These are phyloP conservation scores for Drosophila busckii DNA, from an alignment of 1,140 invertebrate genomes.

Conservation along the genomic window DNA sequence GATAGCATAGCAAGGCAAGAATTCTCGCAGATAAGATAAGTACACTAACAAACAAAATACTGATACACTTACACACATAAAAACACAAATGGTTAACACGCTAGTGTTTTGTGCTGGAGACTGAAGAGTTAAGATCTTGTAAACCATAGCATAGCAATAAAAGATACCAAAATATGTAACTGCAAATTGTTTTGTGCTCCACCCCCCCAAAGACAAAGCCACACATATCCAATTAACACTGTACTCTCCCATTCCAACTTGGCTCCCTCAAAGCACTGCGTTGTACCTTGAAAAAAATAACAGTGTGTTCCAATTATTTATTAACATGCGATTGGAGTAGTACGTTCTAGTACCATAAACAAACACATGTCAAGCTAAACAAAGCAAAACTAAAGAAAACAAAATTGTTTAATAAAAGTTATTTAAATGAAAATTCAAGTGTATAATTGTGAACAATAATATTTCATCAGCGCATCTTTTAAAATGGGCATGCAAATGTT, in stretches of 20 bases:
- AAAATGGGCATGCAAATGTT: no score
- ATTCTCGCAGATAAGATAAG: conserved; percentile 11
- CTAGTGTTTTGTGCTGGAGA: conserved; percentile 49
- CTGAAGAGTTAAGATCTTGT: conserved; percentile 40
- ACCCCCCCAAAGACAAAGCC: conserved; percentile 9
- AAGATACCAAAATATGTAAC: neutral
- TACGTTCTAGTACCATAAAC: conserved; percentile 54
- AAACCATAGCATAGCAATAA: conserved; percentile 3
- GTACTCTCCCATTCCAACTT: no score
- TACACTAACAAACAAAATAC: conserved; percentile 19
- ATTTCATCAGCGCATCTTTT: no score
- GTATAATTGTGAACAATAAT: no score
- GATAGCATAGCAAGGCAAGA: conserved; percentile 3
- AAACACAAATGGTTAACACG: neutral
- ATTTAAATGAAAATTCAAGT: conserved; percentile 20
- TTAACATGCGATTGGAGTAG: conserved; percentile 21
- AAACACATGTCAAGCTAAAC: no score
- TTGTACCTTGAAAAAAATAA: no score
- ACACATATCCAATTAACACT: no score
- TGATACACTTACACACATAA: conserved; percentile 14
- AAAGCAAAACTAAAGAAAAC: conserved; percentile 10
- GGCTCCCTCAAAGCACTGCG: conserved; percentile 6
- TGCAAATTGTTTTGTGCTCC: neutral
- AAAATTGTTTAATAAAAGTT: conserved; percentile 28
- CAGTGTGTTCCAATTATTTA: no score